Evolutionary conservation across 2,797 vertebrate genomes (phyloP), one percentile per base, ranked within the genome.

Genomic region (Sebastes minor): DNA sequence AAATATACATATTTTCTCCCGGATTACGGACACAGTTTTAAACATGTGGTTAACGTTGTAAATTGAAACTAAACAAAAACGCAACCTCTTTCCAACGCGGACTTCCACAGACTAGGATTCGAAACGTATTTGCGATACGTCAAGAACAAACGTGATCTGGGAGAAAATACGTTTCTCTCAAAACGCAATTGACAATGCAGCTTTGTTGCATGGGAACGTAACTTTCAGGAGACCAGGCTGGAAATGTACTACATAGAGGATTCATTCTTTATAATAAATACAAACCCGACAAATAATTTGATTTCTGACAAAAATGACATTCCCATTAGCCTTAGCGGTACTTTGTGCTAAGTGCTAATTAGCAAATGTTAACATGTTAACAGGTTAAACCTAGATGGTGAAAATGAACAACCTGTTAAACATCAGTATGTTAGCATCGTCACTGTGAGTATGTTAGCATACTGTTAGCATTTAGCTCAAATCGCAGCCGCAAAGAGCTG

Each of bases 121-220:
- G 16, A 18, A 18, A 59, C 25, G 27, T 59, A 59, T 46, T 46
- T 0, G 14, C 14, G 3, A 46, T 46, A 46, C 42, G 14, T 46
- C 42, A 46, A 46, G 0, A 46, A 46, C 16, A 46, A 46, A 46
- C 14, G 14, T 46, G 42, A 46, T 46, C 42, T 18, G 42, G 14
- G 42, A 46, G 42, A 46, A 18, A 3, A 46, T 18, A 60, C 1
- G 16, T 30, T 30, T 60, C 14, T 10, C 25, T 18, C 14, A 16
- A 28, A 27, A 25, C 0, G 56, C 8, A 8, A 28, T 18, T 59
- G 3, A 28, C 57, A 11, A 30, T 60, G 28, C 57, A 10, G 1
- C 1, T 0, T 30, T 0, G 0, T 52, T 30, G 18, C 27, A 30
- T 20, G 28, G 8, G 18, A 20, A 60, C 5, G 7, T 20, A 30